A percentile compares a stretch with the other conserved stretches of the same genome.
These are phyloP conservation scores for Lagopus leucura DNA, from an alignment of 2,113 vertebrate species.

Conservation along the genomic window DNA sequence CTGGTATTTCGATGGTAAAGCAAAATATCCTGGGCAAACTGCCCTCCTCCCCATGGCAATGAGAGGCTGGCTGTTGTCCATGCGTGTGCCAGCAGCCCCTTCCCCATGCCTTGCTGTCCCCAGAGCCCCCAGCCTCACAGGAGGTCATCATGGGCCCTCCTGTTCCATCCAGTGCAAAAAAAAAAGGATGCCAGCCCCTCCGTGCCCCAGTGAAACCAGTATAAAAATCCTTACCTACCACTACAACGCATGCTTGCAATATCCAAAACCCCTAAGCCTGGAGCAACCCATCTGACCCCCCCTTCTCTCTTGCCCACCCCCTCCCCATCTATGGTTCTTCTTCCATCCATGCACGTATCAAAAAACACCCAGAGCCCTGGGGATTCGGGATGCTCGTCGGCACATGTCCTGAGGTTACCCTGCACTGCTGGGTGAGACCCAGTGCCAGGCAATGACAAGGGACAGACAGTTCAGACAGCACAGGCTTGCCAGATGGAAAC, in stretches of 20 bases:
- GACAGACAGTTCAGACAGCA: not conserved
- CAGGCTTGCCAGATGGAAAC: not conserved
- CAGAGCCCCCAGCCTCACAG: not conserved
- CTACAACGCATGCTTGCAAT: slow-evolving; percentile 46
- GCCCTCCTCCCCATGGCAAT: not conserved
- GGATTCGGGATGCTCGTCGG: rapidly evolving
- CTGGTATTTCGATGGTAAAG: not conserved
- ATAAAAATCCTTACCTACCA: slow-evolving; percentile 23
- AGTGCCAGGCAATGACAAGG: rapidly evolving
- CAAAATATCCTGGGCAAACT: not conserved
- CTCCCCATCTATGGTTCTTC: not conserved
- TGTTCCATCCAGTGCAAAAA: not conserved
- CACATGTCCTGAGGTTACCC: not conserved
- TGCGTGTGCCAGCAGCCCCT: not conserved
- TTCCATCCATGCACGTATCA: slow-evolving; percentile 51
- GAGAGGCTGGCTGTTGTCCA: not conserved
- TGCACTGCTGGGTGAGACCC: not conserved
- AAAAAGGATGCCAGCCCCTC: not conserved
- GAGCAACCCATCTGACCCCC: not conserved
- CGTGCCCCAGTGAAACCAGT: not conserved
- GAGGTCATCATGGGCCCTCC: not conserved
- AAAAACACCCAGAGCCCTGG: slow-evolving; percentile 24
- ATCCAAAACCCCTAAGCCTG: not conserved
- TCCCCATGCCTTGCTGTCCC: not conserved
- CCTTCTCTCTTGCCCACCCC: not conserved